phyloP scores from a whole-genome alignment of 2,797 vertebrate species.

The Lutra lutra region DNA sequence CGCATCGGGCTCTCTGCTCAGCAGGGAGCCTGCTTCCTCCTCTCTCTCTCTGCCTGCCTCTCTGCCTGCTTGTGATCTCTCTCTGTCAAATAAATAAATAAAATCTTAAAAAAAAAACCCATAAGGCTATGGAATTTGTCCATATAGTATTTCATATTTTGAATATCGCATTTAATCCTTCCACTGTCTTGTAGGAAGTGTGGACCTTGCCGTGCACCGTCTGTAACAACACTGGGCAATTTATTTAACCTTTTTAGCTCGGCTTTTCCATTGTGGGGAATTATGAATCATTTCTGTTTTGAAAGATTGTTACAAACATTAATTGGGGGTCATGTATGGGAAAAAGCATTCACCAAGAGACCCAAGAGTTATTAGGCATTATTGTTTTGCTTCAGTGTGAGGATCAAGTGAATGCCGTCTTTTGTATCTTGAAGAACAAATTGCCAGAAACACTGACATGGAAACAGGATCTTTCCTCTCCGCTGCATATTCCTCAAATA shows the following conservation, averaged over 20 bases:
- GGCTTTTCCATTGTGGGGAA: conserved; percentile 18
- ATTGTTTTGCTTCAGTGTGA: background rate
- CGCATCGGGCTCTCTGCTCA: too few relatives aligned
- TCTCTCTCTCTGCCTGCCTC: too few relatives aligned
- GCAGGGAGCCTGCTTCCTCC: too few relatives aligned
- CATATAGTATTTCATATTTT: background rate
- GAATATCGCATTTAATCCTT: background rate
- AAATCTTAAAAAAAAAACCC: too few relatives aligned
- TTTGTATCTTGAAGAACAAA: background rate
- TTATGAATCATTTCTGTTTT: conserved; percentile 11
- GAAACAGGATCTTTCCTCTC: conserved; percentile 67
- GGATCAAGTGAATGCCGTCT: background rate
- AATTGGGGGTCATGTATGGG: background rate
- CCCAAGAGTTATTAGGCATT: background rate
- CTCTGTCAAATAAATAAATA: too few relatives aligned
- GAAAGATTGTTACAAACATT: background rate
- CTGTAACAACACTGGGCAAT: background rate
- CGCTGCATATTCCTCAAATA: conserved; percentile 46
- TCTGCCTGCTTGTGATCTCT: too few relatives aligned
- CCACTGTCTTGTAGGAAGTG: background rate
- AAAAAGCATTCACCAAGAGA: background rate
- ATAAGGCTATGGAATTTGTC: background rate
- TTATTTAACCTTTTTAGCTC: conserved; percentile 15
- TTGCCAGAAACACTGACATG: conserved; percentile 44
- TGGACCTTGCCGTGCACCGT: background rate